phyloP scores from a whole-genome alignment of 1,140 invertebrate genomes.

The Drosophila pachea region DNA sequence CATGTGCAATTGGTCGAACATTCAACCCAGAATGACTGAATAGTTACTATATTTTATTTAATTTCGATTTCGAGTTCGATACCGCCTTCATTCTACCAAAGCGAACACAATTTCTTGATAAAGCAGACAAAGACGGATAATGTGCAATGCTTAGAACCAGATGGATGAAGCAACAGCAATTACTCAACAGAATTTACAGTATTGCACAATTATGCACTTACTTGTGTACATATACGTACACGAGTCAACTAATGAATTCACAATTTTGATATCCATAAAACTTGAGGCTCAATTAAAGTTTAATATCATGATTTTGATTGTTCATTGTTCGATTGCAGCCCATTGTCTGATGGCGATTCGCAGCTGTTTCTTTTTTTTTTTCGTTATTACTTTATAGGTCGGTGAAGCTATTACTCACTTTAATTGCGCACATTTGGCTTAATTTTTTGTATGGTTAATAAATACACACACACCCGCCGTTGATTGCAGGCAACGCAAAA shows the following conservation, averaged over 20 bases:
- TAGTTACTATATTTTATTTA: background rate
- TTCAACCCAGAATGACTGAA: constrained; percentile 21
- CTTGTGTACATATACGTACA: background rate
- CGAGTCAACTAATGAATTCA: background rate
- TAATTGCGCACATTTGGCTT: constrained; percentile 74
- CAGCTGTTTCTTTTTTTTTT: constrained; percentile 21
- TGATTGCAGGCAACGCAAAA: constrained; percentile 45
- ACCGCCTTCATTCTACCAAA: background rate
- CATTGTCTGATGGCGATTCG: constrained; percentile 49
- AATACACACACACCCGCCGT: constrained; percentile 25
- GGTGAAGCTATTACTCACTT: constrained; percentile 65
- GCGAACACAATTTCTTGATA: too few relatives aligned
- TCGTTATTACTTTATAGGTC: constrained; percentile 36
- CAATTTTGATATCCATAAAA: constrained; percentile 45
- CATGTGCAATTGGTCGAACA: constrained; percentile 12
- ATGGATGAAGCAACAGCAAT: constrained; percentile 13
- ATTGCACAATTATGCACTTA: background rate
- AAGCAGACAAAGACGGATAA: background rate
- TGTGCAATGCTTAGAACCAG: background rate
- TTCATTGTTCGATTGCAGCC: constrained; percentile 54
- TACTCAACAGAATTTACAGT: constrained; percentile 1
- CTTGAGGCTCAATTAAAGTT: constrained; percentile 57
- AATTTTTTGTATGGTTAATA: constrained; percentile 57
- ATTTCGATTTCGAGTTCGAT: background rate
- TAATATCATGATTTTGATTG: constrained; percentile 66